Conservation (phyloP, 2,888 invertebrate species). For the Arrhopalites spinosus region DNA sequence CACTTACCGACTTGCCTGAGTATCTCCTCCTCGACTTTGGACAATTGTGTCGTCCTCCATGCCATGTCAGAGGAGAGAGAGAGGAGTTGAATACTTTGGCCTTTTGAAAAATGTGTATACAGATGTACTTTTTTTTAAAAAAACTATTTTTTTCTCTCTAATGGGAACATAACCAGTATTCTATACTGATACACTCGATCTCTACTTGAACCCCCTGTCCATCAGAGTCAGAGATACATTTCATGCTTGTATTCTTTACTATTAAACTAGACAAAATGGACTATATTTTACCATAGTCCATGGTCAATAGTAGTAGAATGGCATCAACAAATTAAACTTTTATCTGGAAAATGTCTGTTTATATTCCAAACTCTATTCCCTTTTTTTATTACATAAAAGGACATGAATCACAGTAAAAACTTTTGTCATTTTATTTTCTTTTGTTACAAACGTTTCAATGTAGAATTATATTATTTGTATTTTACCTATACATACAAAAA, state of each 20-base stretch:
- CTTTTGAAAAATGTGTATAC: slow-evolving; percentile 10
- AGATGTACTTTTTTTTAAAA: neutral
- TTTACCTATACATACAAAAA: too few species aligned
- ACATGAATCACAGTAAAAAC: too few species aligned
- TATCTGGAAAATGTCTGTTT: slow-evolving; percentile 9
- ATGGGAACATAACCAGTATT: too few species aligned
- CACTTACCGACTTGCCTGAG: slow-evolving; percentile 23
- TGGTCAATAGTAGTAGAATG: neutral
- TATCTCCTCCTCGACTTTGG: slow-evolving; percentile 1
- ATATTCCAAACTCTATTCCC: too few species aligned
- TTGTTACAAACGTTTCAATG: too few species aligned
- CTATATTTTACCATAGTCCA: too few species aligned
- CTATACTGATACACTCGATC: neutral
- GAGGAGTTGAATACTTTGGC: neutral
- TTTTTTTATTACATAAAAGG: too few species aligned
- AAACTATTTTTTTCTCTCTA: neutral
- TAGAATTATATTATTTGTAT: too few species aligned
- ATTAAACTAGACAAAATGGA: too few species aligned
- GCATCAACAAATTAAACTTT: slow-evolving; percentile 9
- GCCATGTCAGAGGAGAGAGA: too few species aligned
- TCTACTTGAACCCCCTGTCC: neutral
- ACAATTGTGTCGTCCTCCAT: too few species aligned
- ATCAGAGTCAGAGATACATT: neutral
- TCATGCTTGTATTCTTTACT: neutral
- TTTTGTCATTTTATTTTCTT: too few species aligned